phyloP scores from a whole-genome alignment of 2,888 invertebrate genomes.

The Eupithecia abbreviata region DNA sequence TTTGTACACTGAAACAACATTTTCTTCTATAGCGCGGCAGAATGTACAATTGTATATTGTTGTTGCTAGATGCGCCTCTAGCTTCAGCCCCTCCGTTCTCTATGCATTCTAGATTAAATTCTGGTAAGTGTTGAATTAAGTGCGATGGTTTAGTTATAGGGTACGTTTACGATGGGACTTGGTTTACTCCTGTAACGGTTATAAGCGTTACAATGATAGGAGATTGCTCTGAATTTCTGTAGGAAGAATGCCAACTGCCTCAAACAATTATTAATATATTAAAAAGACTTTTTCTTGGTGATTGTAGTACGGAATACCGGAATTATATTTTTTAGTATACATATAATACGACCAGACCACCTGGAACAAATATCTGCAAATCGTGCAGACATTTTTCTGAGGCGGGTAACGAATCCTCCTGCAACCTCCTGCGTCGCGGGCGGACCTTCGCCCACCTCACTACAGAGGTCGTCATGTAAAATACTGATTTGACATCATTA shows the following conservation, averaged over 20 bases:
- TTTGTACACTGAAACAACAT: background rate
- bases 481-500: no score
- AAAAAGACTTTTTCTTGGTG: background rate
- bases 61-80: conserved; percentile 16
- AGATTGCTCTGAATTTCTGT: background rate
- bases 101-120: conserved; percentile 35
- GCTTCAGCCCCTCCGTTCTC: conserved; percentile 1
- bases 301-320: background rate
- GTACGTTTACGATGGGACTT: conserved; percentile 22
- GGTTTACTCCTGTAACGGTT: conserved; percentile 15
- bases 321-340: no score
- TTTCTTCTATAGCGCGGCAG: background rate
- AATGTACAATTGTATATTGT: background rate
- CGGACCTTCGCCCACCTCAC: no score
- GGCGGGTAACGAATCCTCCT: no score
- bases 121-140: conserved; percentile 40
- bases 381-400: no score
- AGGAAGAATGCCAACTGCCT: background rate
- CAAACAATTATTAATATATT: background rate
- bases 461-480: no score
- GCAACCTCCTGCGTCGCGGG: no score
- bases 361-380: no score
- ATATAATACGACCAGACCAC: no score
- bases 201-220: conserved; percentile 16
- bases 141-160: conserved; percentile 35